Conservation (phyloP, 2,797 vertebrate genomes). For the Danio kyathit region DNA sequence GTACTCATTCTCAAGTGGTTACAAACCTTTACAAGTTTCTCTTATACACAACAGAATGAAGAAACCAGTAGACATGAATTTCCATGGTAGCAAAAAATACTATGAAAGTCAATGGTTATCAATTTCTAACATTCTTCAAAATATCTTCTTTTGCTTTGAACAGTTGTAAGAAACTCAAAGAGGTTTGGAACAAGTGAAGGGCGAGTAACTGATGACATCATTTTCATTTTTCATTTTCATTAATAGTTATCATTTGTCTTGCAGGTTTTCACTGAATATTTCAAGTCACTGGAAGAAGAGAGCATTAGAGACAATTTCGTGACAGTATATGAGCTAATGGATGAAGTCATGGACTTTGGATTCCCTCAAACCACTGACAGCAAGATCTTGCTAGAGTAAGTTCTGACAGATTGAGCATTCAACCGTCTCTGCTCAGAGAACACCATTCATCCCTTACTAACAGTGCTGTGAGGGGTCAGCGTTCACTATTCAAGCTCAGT, state of each 20-base stretch:
- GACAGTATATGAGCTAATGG: slow-evolving; percentile 85
- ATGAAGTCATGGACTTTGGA: slow-evolving; percentile 87
- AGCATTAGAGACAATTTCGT: slow-evolving; percentile 88
- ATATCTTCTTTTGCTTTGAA: no score
- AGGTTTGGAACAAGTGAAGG: no score
- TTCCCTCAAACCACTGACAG: slow-evolving; percentile 87
- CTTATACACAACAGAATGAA: no score
- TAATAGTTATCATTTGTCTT: slow-evolving; percentile 29
- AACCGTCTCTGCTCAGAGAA: slow-evolving; percentile 11
- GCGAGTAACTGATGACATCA: no score
- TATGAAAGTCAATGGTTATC: no score
- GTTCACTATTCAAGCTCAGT: slow-evolving; percentile 44
- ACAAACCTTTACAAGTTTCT: no score
- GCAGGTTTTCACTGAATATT: slow-evolving; percentile 85
- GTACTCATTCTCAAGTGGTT: no score
- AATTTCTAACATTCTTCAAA: no score
- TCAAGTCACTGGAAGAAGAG: slow-evolving; percentile 85
- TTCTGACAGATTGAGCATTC: slow-evolving; percentile 44
- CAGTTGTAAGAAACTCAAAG: no score
- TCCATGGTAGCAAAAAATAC: no score
- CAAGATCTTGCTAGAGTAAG: slow-evolving; percentile 88
- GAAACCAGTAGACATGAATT: no score
- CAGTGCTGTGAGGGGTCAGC: neutral
- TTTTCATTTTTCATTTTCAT: neutral
- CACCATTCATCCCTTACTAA: slow-evolving; percentile 24